Base-by-base conservation (phyloP, 2,888 invertebrate genomes). In the Chelonus formosanus region DNA sequence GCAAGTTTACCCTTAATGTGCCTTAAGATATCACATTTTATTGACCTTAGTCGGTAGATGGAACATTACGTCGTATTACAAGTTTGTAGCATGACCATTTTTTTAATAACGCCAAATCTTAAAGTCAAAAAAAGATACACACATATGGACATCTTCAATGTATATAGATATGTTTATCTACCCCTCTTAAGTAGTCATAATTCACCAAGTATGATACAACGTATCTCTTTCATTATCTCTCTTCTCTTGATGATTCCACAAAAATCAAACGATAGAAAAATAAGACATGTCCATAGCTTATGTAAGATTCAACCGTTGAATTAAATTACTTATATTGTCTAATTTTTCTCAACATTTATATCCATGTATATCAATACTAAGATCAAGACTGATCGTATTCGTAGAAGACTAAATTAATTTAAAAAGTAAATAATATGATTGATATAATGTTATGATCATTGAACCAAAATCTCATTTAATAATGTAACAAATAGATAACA, bases 11-110 rank as follows among this genome's bases (percentile, higher is more conserved):
- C 36, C 52, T 8, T 20, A 56, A 56, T 10, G 34, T 35, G 35
- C 34, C 31, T 50, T n/a, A 40, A n/a, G 10, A 59, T 32, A 48
- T 50, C 48, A 40, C 60, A 61, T 66, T 43, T 8, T 43, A 61
- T 61, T 66, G 65, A 66, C 65, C 61, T 66, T 61, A 61, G 53
- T 35, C 43, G 8, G 40, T 32, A 35, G 34, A 36, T 34, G 48
- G 47, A 43, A 50, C 50, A 62, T 45, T 44, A 52, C 57, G 7
- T 43, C 34, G 34, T 44, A 10, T 65, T 40, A 40, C 5, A 40
- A 40, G 6, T 40, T 40, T 3, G 40, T 40, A 40, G 40, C 40
- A 6, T 1, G 40, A 40, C 40, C 1, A 5, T 40, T 40, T 40
- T 40, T 40, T 40, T 53, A 7, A 34, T 32, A 8, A 53, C 32